phyloP scores from a whole-genome alignment of 2,797 vertebrate genomes.

The Lepidocolaptes lacrymiger region DNA sequence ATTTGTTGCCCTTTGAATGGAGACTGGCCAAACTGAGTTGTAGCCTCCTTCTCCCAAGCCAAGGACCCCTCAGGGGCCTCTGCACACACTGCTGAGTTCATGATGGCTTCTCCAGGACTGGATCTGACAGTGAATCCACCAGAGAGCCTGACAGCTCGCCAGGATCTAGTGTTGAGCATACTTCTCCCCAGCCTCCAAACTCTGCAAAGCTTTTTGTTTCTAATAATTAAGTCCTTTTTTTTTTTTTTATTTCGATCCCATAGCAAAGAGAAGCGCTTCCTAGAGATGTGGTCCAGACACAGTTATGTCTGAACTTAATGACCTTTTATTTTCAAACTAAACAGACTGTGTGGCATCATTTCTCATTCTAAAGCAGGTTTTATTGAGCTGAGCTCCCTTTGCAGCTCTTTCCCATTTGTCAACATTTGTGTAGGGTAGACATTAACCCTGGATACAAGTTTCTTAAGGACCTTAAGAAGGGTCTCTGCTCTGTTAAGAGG shows the following conservation, averaged over 20 bases:
- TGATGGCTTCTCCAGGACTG: neutral
- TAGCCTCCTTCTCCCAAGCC: neutral
- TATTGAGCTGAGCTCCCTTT: neutral
- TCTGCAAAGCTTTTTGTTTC: neutral
- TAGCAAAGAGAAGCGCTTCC: neutral
- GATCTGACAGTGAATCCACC: neutral
- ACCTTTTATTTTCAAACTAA: neutral
- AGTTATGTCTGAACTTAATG: neutral
- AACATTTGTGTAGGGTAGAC: neutral
- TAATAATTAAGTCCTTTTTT: neutral
- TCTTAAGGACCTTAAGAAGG: neutral
- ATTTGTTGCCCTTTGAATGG: neutral
- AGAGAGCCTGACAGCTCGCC: neutral
- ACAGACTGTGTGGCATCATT: rapidly evolving
- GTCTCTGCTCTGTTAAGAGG: neutral
- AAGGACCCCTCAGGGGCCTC: neutral
- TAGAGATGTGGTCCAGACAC: neutral
- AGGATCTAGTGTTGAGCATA: neutral
- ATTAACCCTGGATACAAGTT: neutral
- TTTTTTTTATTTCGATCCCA: neutral
- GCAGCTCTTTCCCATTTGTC: neutral
- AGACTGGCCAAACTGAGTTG: neutral
- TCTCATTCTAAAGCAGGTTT: neutral
- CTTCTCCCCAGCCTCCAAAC: neutral
- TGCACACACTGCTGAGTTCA: neutral